A percentile compares a stretch with the other conserved stretches of the same genome.
Evolutionary conservation across 2,888 invertebrate species (phyloP).

Genomic region (Sinotaia quadrata): DNA sequence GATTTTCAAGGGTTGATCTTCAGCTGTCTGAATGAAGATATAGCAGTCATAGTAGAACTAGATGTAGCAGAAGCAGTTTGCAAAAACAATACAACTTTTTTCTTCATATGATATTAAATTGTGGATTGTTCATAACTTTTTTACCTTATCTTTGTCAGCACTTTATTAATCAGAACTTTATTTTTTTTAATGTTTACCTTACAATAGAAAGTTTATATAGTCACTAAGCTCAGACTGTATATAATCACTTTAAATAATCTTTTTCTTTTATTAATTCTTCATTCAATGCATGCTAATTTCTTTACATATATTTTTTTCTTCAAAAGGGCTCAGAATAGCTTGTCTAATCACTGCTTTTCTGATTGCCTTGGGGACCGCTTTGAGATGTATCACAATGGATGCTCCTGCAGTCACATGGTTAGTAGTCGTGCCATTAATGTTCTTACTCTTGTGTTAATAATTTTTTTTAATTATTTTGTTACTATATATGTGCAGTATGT

Average conservation of each 20-base stretch:
- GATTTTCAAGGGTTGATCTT: too few relatives aligned
- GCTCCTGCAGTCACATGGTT: slow-evolving; percentile 46
- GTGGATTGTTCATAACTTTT: background rate
- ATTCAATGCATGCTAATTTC: too few relatives aligned
- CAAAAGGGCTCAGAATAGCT: background rate
- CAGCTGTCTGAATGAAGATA: too few relatives aligned
- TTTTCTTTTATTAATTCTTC: too few relatives aligned
- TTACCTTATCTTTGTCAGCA: background rate
- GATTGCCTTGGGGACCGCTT: slow-evolving; percentile 44
- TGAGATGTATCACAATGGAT: slow-evolving; percentile 53
- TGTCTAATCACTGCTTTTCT: slow-evolving; percentile 19
- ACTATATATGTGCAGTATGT: too few relatives aligned
- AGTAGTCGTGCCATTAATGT: background rate
- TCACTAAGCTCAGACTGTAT: too few relatives aligned
- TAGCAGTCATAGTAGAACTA: too few relatives aligned
- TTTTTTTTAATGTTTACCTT: background rate
- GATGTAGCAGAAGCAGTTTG: too few relatives aligned
- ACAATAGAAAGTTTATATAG: background rate
- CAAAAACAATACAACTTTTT: too few relatives aligned
- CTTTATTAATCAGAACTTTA: background rate
- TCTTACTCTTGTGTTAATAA: background rate
- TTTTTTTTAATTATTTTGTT: too few relatives aligned
- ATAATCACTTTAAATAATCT: too few relatives aligned
- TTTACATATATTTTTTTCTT: background rate
- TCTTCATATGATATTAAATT: too few relatives aligned